Percentiles rank a stretch among this genome's conserved stretches.
Conservation (phyloP, 2,888 invertebrate species). For the Camponotus fellah region DNA sequence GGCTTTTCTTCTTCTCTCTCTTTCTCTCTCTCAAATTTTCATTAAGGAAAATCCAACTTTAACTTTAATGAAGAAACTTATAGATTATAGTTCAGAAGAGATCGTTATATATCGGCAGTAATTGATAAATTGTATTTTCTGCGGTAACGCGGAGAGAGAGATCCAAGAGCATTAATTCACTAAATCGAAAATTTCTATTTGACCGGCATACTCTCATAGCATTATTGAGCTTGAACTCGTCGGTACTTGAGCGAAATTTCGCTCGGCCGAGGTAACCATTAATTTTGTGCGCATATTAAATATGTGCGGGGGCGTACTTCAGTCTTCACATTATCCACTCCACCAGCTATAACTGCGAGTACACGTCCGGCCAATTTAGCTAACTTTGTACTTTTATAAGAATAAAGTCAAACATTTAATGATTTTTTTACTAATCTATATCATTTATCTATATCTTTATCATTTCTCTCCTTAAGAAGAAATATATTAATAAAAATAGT, state of each 20-base stretch:
- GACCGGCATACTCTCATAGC: background rate
- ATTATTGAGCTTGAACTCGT: conserved; percentile 31
- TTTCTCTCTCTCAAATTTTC: background rate
- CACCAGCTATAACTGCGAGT: background rate
- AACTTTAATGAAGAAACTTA: background rate
- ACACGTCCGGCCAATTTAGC: background rate
- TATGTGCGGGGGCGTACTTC: conserved; percentile 14
- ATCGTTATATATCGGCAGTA: background rate
- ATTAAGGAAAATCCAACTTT: background rate
- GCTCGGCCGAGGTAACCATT: conserved; percentile 20
- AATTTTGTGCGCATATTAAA: conserved; percentile 44
- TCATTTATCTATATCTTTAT: background rate
- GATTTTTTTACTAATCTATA: too few relatives aligned
- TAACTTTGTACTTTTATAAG: conserved; percentile 5
- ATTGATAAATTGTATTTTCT: conserved; percentile 26
- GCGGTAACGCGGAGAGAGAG: background rate
- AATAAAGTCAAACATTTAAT: background rate
- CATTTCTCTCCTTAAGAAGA: background rate
- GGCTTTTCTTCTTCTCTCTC: too few relatives aligned
- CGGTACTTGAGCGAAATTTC: conserved; percentile 37
- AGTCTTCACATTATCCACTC: conserved; percentile 30
- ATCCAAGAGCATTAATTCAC: background rate
- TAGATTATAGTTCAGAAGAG: background rate
- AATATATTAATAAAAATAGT: background rate
- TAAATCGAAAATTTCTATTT: conserved; percentile 39